Base-by-base conservation (phyloP, 2,888 invertebrate genomes). In the Nematopogon swammerdamellus region DNA sequence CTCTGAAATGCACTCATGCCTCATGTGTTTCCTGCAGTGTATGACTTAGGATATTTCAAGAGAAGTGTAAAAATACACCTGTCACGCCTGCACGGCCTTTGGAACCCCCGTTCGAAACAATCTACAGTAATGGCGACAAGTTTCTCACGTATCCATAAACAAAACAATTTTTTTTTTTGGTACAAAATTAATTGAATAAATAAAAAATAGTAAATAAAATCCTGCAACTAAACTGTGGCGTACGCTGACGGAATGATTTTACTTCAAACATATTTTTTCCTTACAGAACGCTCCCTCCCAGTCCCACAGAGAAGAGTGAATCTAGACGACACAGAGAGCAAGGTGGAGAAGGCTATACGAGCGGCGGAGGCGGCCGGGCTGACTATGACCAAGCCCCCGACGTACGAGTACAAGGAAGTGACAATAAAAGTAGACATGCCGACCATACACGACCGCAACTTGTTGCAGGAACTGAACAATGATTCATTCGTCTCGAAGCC, bases 381-480 rank as follows among this genome's bases (percentile, higher is more conserved):
- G 6, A 80, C 79, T 1, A 68, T 80, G 72, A 79, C 76, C 5
- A 80, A 80, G 58, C 68, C 80, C 55, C 79, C 80, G n/a, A 72
- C 70, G 3, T 79, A 79, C 50, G 77, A 79, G 52, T 77, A 72
- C 50, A 77, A 76, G 50, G 76, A 76, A 50, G 68, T 79, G 8
- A 70, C 71, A 56, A 57, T 80, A 11, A 79, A 76, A 55, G 80
- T 76, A 57, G 77, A 80, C 48, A 79, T 80, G 75, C 79, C 79
- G 0, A 75, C 80, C 44, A 79, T 80, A 44, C 73, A 82, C 54
- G 83, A 84, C 54, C 69, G 72, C 51, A 81, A 85, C 56, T 68
- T 86, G 8, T 61, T 90, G n/a, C 85, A 85, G 1, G 87, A 88
- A 60, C 82, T 90, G 43, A 89, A 91, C 59, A 82, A 80, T 52